Base-by-base conservation (phyloP, 2,797 vertebrate species). In the Uromys caudimaculatus region DNA sequence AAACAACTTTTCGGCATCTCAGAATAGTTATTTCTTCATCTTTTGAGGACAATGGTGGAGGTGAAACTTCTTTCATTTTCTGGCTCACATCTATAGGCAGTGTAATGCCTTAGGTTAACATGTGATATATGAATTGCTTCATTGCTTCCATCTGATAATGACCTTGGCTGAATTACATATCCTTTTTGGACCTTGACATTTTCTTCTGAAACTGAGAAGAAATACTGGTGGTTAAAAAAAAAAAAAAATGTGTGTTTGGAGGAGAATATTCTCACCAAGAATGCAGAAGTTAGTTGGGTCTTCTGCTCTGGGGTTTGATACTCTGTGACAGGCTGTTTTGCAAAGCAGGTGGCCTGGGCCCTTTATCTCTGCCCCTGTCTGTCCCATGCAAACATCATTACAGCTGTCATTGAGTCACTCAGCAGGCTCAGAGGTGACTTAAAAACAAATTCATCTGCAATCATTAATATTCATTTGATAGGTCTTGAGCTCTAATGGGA, bases 291-390 rank as follows among this genome's bases (percentile, higher is more conserved):
- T 5, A 85, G 44, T 35, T 83, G 91, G 97, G 47, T 6, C 56
- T 47, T 62, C 32, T 27, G 3, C 7, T 81, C 96, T 21, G 35
- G 19, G 41, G 4, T 69, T 95, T 7, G 79, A 0, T 19, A 17
- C 62, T 19, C 62, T 35, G n/a, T 77, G 62, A 32, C n/a, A 16
- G 23, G 19, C 41, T 79, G 58, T 75, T 85, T 7, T 19, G 1
- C 6, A 87, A 78, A 88, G 87, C 23, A 79, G 82, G 79, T n/a
- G 47, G 52, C 24, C 0, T 3, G 78, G 29, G 47, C 32, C 60
- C 44, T 94, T 82, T 23, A 38, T 90, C 91, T 67, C 90, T 41
- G 60, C 84, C 95, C 78, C 77, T 44, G 50, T 41, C 50, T 41
- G 17, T 32, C 47, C 83, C 56, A 27, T 44, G 29, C 21, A 8